Conservation (phyloP, 2,797 vertebrate species). For the Otolemur crassicaudatus region DNA sequence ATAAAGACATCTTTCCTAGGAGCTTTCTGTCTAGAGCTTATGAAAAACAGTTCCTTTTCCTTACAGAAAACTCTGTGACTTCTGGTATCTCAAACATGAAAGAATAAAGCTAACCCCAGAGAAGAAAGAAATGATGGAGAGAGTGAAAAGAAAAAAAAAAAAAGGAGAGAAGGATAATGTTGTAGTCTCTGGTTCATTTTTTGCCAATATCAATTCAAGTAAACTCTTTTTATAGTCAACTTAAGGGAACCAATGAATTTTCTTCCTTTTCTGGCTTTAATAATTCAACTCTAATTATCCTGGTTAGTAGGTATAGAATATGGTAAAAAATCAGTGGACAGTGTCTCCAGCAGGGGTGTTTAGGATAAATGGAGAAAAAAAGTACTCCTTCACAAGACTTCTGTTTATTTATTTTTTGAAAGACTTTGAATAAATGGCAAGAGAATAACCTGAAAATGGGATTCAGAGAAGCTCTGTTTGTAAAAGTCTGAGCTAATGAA, state of each 20-base stretch:
- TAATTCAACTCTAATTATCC: not conserved
- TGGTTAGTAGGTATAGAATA: not conserved
- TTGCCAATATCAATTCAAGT: not conserved
- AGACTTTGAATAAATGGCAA: not conserved
- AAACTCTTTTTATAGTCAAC: not conserved
- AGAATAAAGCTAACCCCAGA: not conserved
- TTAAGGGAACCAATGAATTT: not conserved
- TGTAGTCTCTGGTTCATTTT: not conserved
- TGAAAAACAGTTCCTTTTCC: not conserved
- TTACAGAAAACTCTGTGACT: not conserved
- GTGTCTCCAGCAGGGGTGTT: not conserved
- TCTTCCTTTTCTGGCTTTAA: not conserved
- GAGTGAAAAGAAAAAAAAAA: too few relatives aligned
- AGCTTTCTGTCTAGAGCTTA: not conserved
- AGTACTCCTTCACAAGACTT: not conserved
- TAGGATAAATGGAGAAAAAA: not conserved
- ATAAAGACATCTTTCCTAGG: not conserved
- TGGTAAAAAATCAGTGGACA: not conserved
- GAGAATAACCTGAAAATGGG: not conserved
- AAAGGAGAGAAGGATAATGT: not conserved
- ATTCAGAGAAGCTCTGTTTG: not conserved
- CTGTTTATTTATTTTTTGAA: slow-evolving; percentile 12
- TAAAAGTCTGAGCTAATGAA: not conserved
- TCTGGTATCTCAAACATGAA: not conserved
- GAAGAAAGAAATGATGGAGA: not conserved